Percentiles rank a stretch among this genome's conserved stretches.
Conservation (phyloP, 2,888 invertebrate genomes). For the Thumatha senex region DNA sequence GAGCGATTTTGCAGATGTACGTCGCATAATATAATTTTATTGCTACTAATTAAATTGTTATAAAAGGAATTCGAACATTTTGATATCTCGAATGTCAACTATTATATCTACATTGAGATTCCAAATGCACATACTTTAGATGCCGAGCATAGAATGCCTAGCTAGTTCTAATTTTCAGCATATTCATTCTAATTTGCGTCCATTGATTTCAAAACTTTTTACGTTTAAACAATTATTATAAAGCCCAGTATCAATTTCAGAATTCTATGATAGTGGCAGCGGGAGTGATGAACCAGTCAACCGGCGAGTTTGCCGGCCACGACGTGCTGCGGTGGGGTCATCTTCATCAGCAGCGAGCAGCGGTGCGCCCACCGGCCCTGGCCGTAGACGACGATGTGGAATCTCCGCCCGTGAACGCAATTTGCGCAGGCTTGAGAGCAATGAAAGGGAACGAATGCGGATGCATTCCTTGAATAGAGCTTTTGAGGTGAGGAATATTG, state of each 20-base stretch:
- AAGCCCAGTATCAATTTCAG: constrained; percentile 49
- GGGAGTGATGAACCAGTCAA: constrained; percentile 64
- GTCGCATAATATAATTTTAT: no score
- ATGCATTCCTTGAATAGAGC: constrained; percentile 97
- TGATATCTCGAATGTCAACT: no score
- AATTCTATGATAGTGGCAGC: constrained; percentile 71
- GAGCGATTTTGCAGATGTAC: neutral
- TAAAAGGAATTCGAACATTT: no score
- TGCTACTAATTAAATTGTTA: no score
- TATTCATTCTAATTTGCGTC: no score
- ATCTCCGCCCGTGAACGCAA: constrained; percentile 93
- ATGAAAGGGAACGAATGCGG: constrained; percentile 94
- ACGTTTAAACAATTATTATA: no score
- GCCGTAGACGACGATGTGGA: constrained; percentile 88
- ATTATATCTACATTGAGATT: no score
- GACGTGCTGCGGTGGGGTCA: constrained; percentile 59
- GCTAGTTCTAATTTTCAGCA: no score
- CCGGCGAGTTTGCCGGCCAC: constrained; percentile 54
- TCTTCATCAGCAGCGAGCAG: constrained; percentile 56
- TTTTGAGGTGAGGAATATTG: constrained; percentile 86
- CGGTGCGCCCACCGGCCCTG: constrained; percentile 53
- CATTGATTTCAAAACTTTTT: no score
- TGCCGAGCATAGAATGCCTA: no score
- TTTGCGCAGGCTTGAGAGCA: constrained; percentile 93
- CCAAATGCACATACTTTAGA: no score